Base-by-base conservation (phyloP, 23 tunicate species). In the Pegea sp. region DNA sequence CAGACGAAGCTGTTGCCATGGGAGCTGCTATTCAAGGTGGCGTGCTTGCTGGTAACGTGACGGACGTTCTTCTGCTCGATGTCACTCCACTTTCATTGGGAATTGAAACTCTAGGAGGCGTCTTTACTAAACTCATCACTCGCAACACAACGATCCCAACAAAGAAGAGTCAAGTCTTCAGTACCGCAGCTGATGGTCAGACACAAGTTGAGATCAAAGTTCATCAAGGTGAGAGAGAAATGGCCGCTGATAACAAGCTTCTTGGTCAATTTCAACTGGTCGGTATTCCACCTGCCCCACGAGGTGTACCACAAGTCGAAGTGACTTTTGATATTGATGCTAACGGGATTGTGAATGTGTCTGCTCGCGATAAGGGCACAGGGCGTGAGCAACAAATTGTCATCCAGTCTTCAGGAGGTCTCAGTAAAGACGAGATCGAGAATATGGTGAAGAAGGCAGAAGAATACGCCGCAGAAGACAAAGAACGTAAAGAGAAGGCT, bases 321-420 rank as follows among this genome's bases (percentile, higher is more conserved):
- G 81, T 73, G 20, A 75, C 86, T 0, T 75, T 75, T 38, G 86
- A 75, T 52, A 75, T 75, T 52, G 86, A 75, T 42, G 86, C 86
- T 44, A 75, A 75, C 62, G 86, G 86, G 19, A 75, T 75, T 29
- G 74, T 75, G 0, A 69, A 75, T 53, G 86, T 75, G 25, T 42
- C 61, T n/a, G 86, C 86, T 23, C 53, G 29, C 30, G 86, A 75
- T 38, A 69, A 69, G 54, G 74, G 76, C 31, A 75, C 86, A 11
- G 86, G 86, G n/a, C 57, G 57, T 3, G 77, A 71, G 55, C 77
- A 71, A 2, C 77, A 71, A 27, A 71, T 75, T 44, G 58, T 57
- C 43, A 67, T 60, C 29, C 62, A 59, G 29, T 59, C 74, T 22
- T 60, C 68, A 22, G 46, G 46, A 8, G 72, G 81, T 29, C 68